Evolutionary conservation across 2,888 invertebrate genomes (phyloP).

Genomic region (Gasteruption jaculator): DNA sequence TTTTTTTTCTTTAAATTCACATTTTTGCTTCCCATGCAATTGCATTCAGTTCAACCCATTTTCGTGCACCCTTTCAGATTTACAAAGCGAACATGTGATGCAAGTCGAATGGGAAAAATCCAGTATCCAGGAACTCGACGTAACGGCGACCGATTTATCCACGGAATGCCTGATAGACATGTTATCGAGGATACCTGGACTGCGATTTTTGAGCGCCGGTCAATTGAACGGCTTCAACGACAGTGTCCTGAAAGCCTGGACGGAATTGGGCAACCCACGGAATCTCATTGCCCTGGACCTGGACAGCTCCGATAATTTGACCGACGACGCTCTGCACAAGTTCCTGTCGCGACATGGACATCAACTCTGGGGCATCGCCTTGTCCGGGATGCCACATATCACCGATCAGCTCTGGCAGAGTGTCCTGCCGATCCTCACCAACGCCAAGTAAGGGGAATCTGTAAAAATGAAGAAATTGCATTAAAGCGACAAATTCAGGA

Average conservation of each 20-base stretch:
- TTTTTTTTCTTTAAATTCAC: neutral
- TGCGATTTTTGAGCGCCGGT: slow-evolving; percentile 90
- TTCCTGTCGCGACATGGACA: slow-evolving; percentile 87
- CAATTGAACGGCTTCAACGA: slow-evolving; percentile 98
- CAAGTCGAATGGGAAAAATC: slow-evolving; percentile 98
- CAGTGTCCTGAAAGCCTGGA: slow-evolving; percentile 86
- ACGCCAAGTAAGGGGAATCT: slow-evolving; percentile 74
- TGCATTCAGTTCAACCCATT: slow-evolving; percentile 5
- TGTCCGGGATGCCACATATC: slow-evolving; percentile 96
- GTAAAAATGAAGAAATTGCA: neutral
- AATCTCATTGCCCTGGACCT: slow-evolving; percentile 83
- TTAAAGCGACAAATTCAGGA: neutral
- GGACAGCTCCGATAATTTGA: slow-evolving; percentile 91
- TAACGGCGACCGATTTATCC: slow-evolving; percentile 94
- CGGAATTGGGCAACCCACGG: slow-evolving; percentile 76
- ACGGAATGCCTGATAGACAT: slow-evolving; percentile 92
- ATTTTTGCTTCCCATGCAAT: too few relatives aligned
- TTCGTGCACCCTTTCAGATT: slow-evolving; percentile 62
- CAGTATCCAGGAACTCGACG: slow-evolving; percentile 88
- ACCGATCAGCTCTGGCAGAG: slow-evolving; percentile 98
- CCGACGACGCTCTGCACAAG: slow-evolving; percentile 87
- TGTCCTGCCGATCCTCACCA: slow-evolving; percentile 84
- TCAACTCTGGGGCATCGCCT: slow-evolving; percentile 80
- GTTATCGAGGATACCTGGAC: slow-evolving; percentile 78
- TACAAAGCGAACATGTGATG: slow-evolving; percentile 89